Evolutionary conservation across 2,113 vertebrate genomes (phyloP).

Genomic region (Zosterops borbonicus): DNA sequence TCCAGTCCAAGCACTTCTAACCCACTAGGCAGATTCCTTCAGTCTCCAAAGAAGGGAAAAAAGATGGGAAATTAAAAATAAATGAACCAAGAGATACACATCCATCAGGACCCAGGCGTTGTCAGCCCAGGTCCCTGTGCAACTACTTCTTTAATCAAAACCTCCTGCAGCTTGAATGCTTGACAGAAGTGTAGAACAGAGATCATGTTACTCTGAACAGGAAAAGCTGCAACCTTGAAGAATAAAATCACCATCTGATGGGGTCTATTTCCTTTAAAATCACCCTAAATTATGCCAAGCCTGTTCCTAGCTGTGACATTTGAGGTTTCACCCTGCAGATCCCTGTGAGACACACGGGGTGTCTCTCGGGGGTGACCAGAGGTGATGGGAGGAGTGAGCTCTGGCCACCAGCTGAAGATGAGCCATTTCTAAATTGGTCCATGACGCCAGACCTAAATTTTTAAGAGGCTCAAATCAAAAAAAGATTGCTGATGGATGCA

Average conservation of each 20-base stretch:
- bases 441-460: constrained; percentile 30
- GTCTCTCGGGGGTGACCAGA: neutral
- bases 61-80: constrained; percentile 66
- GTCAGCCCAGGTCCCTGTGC: constrained; percentile 51
- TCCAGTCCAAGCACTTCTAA: neutral
- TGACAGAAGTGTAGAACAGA: constrained; percentile 29
- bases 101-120: constrained; percentile 55
- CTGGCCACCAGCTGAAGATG: neutral
- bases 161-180: constrained; percentile 30
- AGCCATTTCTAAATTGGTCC: constrained; percentile 10
- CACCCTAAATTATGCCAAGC: neutral
- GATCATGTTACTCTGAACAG: neutral
- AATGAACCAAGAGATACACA: constrained; percentile 63
- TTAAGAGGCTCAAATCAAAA: constrained; percentile 57
- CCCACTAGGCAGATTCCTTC: constrained; percentile 31
- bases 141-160: constrained; percentile 57
- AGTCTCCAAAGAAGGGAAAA: constrained; percentile 48
- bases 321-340: neutral
- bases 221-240: constrained; percentile 34
- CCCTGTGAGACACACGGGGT: neutral
- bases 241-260: neutral
- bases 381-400: neutral
- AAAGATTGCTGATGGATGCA: neutral
- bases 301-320: neutral
- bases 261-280: constrained; percentile 5